A percentile compares a stretch with the other conserved stretches of the same genome.
phyloP scores from a whole-genome alignment of 2,888 invertebrate genomes.

The Onchidella celtica region DNA sequence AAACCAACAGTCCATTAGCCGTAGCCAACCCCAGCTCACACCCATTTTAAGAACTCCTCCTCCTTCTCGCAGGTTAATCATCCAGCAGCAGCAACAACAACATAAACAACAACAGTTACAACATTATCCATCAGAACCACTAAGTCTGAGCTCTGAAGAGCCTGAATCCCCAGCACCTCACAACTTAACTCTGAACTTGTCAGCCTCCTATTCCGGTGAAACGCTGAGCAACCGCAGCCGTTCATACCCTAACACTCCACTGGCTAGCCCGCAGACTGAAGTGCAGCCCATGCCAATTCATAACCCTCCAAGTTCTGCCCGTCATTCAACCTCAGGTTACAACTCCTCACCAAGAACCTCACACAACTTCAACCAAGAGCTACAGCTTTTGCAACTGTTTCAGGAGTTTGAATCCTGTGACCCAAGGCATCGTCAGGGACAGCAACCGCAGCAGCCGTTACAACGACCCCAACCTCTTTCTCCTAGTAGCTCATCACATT shows the following conservation, averaged over 20 bases:
- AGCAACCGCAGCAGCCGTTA: not conserved
- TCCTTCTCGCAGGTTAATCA: not conserved
- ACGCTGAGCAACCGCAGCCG: not conserved
- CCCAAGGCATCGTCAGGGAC: not conserved
- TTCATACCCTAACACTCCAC: conserved; percentile 24
- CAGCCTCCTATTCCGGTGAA: not conserved
- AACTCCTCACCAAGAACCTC: not conserved
- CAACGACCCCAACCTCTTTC: too few relatives aligned
- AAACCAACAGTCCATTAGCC: conserved; percentile 11
- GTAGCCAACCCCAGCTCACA: conserved; percentile 9
- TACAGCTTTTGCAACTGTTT: not conserved
- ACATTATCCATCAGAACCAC: conserved; percentile 29
- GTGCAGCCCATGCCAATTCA: not conserved
- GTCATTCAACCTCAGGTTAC: not conserved
- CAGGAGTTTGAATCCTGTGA: not conserved
- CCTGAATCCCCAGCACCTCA: not conserved
- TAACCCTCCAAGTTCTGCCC: not conserved
- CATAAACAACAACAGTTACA: conserved; percentile 6
- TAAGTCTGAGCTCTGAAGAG: not conserved
- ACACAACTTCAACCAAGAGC: not conserved
- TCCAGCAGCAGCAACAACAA: not conserved
- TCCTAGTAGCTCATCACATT: too few relatives aligned
- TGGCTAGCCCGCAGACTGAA: conserved; percentile 8
- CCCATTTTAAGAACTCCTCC: not conserved
- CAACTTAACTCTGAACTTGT: not conserved